Evolutionary conservation across 53 echinoderm and acorn worm species (phyloP), one percentile per base, ranked within the genome.

Genomic region (Patiria pectinifera): DNA sequence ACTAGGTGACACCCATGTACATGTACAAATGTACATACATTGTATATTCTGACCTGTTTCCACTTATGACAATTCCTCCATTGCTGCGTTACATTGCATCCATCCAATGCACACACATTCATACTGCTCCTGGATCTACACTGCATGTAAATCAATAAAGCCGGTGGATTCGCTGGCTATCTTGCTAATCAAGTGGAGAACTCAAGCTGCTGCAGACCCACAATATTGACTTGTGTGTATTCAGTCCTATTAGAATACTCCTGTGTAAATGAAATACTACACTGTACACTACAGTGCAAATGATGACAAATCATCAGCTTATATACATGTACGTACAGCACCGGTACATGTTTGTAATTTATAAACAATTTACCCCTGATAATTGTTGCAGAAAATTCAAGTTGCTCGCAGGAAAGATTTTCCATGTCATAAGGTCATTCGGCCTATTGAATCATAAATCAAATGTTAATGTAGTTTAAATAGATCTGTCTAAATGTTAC

Each of bases 141-240:
- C 69, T 69, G 69, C 21, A 69, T 69, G 69, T 2, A 74, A 83
- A 83, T 83, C 83, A 83, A 83, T 83, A 83, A 62, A 60, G 62
- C 26, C 83, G 24, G 59, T 83, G 83, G 19, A 25, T 60, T 9
- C 11, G 6, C 62, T 83, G 15, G 83, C 25, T 24, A 25, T 62
- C 24, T 15, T 26, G 26, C 26, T 83, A 62, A 83, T 83, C 60
- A 60, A 83, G 83, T 62, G 61, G 83, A 83, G 25, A 83, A 11
- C 12, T 26, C 15, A 62, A 62, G n/a, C 83, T 83, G 83, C 44
- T 74, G 11, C 22, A 74, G 74, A 66, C 66, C 66, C 19, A 15
- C 15, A 66, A 4, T 16, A 66, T 66, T 66, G 66, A 66, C 66
- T 66, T 11, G 66, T 16, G 15, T 66, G 66, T 6, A 66, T 66